A percentile compares a stretch with the other conserved stretches of the same genome.
phyloP scores from a whole-genome alignment of 64 coral and sea anemone genomes.

The Stichodactyla helianthus region DNA sequence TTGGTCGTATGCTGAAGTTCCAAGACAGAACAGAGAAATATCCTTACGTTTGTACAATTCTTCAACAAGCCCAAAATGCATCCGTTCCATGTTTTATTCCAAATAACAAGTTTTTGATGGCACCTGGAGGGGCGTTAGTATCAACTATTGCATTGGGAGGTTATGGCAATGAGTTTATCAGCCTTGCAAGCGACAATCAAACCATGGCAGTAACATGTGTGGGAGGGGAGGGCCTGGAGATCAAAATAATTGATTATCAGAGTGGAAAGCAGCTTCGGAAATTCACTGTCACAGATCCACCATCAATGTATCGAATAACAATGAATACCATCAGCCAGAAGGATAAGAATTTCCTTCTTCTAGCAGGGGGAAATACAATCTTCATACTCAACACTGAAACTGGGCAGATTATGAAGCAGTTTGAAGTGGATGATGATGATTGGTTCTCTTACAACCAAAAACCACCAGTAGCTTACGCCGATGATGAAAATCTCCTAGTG shows the following conservation, averaged over 20 bases:
- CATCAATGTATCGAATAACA: constrained; percentile 52
- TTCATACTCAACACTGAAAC: constrained; percentile 72
- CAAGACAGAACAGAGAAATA: constrained; percentile 58
- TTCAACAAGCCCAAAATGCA: constrained; percentile 58
- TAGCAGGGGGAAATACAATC: constrained; percentile 59
- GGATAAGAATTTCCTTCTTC: constrained; percentile 37
- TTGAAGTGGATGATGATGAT: constrained; percentile 66
- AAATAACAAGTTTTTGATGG: constrained; percentile 78
- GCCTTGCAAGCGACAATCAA: constrained; percentile 76
- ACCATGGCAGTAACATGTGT: constrained; percentile 60
- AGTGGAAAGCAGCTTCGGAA: constrained; percentile 65
- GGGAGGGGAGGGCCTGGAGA: constrained; percentile 31
- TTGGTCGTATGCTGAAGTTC: constrained; percentile 91
- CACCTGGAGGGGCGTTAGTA: constrained; percentile 78
- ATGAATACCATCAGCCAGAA: constrained; percentile 59
- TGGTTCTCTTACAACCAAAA: constrained; percentile 63
- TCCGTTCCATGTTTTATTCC: constrained; percentile 81
- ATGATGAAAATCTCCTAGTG: constrained; percentile 70
- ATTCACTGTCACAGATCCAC: constrained; percentile 61
- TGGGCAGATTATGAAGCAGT: constrained; percentile 51
- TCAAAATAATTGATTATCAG: constrained; percentile 69
- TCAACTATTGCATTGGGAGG: constrained; percentile 61
- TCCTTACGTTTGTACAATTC: constrained; percentile 64
- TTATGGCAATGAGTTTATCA: constrained; percentile 45
- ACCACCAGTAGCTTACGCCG: constrained; percentile 64